These are phyloP conservation scores for Sebastolobus alascanus DNA, from an alignment of 2,797 vertebrate species.

Conservation along the genomic window DNA sequence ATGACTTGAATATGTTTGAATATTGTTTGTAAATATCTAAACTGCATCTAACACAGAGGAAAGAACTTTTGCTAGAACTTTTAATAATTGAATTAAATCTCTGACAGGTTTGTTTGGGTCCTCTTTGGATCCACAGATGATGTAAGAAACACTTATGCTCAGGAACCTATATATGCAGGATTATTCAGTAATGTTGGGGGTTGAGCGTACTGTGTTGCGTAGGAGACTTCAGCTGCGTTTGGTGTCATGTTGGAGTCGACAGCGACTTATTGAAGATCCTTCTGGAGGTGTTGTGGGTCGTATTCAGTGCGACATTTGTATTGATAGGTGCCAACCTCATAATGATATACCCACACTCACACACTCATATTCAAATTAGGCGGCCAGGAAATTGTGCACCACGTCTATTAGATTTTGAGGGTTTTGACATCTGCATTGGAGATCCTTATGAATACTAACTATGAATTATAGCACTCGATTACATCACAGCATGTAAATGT, in stretches of 20 bases:
- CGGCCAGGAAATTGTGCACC: not conserved
- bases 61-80: conserved; percentile 42
- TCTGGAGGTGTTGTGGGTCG: conserved; percentile 38
- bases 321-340: conserved; percentile 47
- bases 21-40: conserved; percentile 53
- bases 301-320: conserved; percentile 22
- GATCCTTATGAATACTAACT: conserved; percentile 24
- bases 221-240: conserved; percentile 34
- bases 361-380: conserved; percentile 53
- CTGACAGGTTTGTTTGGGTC: conserved; percentile 35
- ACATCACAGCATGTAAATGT: conserved; percentile 29
- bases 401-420: conserved; percentile 18
- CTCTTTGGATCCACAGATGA: conserved; percentile 13
- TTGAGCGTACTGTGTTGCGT: conserved; percentile 26
- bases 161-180: conserved; percentile 24
- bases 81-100: conserved; percentile 41
- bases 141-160: conserved; percentile 15
- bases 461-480: conserved; percentile 22
- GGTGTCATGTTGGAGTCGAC: conserved; percentile 38
- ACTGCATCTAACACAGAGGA: conserved; percentile 21
- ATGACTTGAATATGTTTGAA: conserved; percentile 53
- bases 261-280: conserved; percentile 39
- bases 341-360: conserved; percentile 40
- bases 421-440: conserved; percentile 15
- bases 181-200: conserved; percentile 26